Evolutionary conservation across 2,797 vertebrate species (phyloP).

Genomic region (Propithecus perrieri): DNA sequence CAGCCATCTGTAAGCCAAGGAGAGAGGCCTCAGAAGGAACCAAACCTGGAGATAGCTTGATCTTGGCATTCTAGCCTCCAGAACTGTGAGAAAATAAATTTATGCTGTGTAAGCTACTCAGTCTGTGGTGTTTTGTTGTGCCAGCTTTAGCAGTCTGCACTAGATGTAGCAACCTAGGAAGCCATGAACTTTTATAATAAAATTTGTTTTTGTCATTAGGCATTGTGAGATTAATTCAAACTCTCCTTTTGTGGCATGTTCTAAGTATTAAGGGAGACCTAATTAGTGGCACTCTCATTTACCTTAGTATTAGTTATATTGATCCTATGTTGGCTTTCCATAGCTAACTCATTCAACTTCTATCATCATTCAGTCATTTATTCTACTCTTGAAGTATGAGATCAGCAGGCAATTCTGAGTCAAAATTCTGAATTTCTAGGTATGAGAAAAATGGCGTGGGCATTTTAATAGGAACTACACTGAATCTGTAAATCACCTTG

Average conservation of each 20-base stretch:
- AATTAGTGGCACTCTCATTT: background rate
- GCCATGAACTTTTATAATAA: background rate
- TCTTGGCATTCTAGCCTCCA: background rate
- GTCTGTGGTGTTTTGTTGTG: background rate
- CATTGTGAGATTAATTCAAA: background rate
- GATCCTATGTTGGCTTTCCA: background rate
- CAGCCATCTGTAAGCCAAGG: too few relatives aligned
- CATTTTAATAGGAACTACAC: background rate
- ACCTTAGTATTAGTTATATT: background rate
- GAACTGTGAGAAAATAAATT: background rate
- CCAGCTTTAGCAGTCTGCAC: background rate
- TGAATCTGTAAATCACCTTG: too few relatives aligned
- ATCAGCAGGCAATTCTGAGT: background rate
- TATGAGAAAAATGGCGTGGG: too few relatives aligned
- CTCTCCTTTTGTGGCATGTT: background rate
- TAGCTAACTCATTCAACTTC: background rate
- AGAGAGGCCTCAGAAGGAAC: background rate
- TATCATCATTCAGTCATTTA: background rate
- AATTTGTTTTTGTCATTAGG: background rate
- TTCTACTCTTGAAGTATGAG: background rate
- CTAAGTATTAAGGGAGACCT: background rate
- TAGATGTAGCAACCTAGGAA: background rate
- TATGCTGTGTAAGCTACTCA: background rate
- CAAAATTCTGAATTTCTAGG: background rate
- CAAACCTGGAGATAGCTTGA: background rate